Percentiles rank a stretch among this genome's conserved stretches.
phyloP scores from a whole-genome alignment of 2,797 vertebrate species.

The Semaprochilodus insignis region DNA sequence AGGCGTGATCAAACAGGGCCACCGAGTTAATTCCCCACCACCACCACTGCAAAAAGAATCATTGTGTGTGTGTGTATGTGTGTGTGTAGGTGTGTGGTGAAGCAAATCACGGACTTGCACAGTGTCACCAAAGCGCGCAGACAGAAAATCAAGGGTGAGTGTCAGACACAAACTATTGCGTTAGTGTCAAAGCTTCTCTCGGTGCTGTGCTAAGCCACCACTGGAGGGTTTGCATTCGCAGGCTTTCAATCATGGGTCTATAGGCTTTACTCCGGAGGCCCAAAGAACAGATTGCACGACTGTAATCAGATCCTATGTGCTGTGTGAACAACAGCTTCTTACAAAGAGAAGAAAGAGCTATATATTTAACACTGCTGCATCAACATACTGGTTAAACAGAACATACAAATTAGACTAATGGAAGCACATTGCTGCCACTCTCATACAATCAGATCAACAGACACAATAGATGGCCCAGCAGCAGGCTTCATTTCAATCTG shows the following conservation, averaged over 20 bases:
- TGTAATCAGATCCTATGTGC: slow-evolving; percentile 34
- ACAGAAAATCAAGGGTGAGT: slow-evolving; percentile 54
- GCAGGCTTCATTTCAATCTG: background rate
- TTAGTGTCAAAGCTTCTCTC: slow-evolving; percentile 54
- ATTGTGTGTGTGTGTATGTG: slow-evolving; percentile 9
- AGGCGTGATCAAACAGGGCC: slow-evolving; percentile 54
- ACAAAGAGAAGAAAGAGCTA: background rate
- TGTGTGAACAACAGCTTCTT: background rate
- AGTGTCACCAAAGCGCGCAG: slow-evolving; percentile 32
- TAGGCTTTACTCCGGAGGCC: slow-evolving; percentile 35
- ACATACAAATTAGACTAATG: background rate
- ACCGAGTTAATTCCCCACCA: slow-evolving; percentile 55
- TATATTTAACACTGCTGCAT: background rate
- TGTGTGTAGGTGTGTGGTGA: slow-evolving; percentile 36
- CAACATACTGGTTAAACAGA: background rate
- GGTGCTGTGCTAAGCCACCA: slow-evolving; percentile 43
- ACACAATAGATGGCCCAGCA: background rate
- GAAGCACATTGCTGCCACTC: background rate
- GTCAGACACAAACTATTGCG: slow-evolving; percentile 57
- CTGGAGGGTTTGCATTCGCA: slow-evolving; percentile 40
- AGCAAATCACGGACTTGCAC: slow-evolving; percentile 38
- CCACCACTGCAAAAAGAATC: slow-evolving; percentile 34
- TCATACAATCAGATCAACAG: background rate
- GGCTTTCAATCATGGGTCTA: slow-evolving; percentile 50
- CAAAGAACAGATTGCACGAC: slow-evolving; percentile 10